Evolutionary conservation across 2,113 vertebrate genomes (phyloP).

Genomic region (Sapajus apella): DNA sequence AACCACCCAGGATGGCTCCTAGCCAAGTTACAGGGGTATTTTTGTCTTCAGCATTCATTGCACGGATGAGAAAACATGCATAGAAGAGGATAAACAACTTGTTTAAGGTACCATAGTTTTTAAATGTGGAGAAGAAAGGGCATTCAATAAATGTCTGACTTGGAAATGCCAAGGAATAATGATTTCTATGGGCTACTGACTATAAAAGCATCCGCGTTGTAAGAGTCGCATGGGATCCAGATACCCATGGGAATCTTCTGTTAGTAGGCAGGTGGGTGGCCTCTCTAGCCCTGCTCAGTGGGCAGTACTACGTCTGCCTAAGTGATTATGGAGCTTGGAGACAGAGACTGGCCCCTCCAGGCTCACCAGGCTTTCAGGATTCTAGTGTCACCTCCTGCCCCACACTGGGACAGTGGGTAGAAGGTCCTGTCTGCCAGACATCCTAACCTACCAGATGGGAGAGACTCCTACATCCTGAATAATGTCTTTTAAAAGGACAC

Average conservation of each 20-base stretch:
- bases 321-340: too few species aligned
- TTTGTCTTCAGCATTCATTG: background rate
- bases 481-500: background rate
- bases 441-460: background rate
- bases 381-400: background rate
- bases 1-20: background rate
- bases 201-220: background rate
- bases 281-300: background rate
- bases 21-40: too few species aligned
- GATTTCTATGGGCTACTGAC: too few species aligned
- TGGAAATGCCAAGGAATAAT: background rate
- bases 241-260: background rate
- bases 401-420: background rate
- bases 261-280: accelerated
- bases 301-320: too few species aligned
- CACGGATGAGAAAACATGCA: background rate
- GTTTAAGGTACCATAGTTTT: background rate
- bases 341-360: too few species aligned
- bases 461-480: background rate
- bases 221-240: background rate
- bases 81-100: background rate
- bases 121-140: background rate
- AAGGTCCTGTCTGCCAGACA: background rate
- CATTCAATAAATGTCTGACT: background rate
- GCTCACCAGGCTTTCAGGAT: background rate